phyloP scores from a whole-genome alignment of 2,888 invertebrate genomes.

The Eupithecia exiguata region DNA sequence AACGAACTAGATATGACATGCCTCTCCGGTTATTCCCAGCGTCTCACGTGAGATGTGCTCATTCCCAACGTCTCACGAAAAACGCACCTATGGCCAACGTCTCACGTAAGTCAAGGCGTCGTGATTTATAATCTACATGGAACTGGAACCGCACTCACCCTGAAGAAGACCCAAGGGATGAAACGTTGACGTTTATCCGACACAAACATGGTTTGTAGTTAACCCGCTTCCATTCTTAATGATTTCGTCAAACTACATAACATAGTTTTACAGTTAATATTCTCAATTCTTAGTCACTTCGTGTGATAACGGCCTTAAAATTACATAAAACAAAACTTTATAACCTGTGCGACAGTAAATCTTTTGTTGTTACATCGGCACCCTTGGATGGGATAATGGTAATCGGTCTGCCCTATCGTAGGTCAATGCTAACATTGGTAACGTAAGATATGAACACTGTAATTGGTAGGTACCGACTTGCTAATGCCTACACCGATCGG shows the following conservation, averaged over 20 bases:
- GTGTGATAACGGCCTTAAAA: neutral
- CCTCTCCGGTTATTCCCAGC: no score
- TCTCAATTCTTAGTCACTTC: neutral
- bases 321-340: neutral
- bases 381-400: neutral
- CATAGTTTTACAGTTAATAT: neutral
- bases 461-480: constrained; percentile 2
- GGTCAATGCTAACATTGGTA: constrained; percentile 2
- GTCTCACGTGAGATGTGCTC: no score
- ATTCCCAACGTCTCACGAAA: no score
- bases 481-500: neutral
- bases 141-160: neutral
- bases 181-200: neutral
- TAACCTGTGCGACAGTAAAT: neutral
- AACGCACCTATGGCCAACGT: no score
- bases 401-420: neutral
- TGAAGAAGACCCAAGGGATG: neutral
- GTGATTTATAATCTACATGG: no score
- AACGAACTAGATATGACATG: neutral
- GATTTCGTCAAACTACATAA: neutral
- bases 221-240: neutral
- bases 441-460: neutral
- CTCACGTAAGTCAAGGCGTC: no score
- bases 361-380: neutral
- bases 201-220: neutral